These are phyloP conservation scores for Pangasius djambal DNA, from an alignment of 2,797 vertebrate genomes.

Conservation along the genomic window DNA sequence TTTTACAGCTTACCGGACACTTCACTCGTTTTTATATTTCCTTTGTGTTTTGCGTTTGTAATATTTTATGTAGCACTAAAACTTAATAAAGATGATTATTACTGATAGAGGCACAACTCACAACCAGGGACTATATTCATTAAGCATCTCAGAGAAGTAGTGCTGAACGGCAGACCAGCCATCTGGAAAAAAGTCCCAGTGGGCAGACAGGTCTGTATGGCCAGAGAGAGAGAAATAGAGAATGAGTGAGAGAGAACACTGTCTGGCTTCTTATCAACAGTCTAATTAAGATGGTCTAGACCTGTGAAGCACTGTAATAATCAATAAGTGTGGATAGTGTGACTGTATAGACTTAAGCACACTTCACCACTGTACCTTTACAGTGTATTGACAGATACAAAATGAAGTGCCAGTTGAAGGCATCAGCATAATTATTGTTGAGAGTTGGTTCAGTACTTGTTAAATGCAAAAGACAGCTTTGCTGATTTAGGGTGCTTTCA, in stretches of 20 bases:
- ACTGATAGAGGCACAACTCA: neutral
- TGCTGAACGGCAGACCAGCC: conserved; percentile 6
- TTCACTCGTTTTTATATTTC: conserved; percentile 19
- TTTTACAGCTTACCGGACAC: neutral
- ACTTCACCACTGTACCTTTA: conserved; percentile 1
- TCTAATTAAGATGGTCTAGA: conserved; percentile 11
- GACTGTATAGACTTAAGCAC: neutral
- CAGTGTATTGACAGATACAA: neutral
- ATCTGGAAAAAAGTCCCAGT: conserved; percentile 27
- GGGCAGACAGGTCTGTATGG: conserved; percentile 16
- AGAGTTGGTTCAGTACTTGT: neutral
- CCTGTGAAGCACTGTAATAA: neutral
- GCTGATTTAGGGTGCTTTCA: neutral
- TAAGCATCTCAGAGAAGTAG: conserved; percentile 4
- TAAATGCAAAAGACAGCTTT: neutral
- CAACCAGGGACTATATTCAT: conserved; percentile 1
- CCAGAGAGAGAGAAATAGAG: neutral
- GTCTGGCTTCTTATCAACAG: conserved; percentile 1
- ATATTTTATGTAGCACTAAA: conserved; percentile 25
- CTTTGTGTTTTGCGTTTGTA: conserved; percentile 10
- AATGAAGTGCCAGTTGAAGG: neutral
- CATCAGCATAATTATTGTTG: neutral
- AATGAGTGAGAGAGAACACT: neutral
- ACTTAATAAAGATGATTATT: conserved; percentile 31
- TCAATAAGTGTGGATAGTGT: conserved; percentile 3